Conservation (phyloP, 2,113 vertebrate species). For the Pao palembangensis region DNA sequence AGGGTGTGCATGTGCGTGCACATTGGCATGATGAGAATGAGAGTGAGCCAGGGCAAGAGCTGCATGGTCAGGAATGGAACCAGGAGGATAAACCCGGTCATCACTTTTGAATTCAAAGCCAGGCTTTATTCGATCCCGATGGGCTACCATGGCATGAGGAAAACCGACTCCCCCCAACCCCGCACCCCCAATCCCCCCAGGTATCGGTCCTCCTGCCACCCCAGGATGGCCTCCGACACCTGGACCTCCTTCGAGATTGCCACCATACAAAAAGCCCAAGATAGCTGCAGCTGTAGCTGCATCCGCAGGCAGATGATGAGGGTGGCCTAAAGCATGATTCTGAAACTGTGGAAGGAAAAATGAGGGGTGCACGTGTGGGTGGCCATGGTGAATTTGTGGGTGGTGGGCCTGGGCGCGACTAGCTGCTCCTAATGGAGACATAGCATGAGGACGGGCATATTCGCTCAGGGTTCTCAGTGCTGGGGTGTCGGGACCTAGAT, state of each 20-base stretch:
- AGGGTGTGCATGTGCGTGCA: slow-evolving; percentile 71
- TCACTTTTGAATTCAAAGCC: slow-evolving; percentile 89
- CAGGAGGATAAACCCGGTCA: slow-evolving; percentile 70
- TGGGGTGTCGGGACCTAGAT: slow-evolving; percentile 93
- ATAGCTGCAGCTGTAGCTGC: slow-evolving; percentile 79
- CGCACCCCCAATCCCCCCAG: slow-evolving; percentile 73
- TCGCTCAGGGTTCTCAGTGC: slow-evolving; percentile 95
- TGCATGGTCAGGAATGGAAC: slow-evolving; percentile 64
- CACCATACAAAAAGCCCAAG: slow-evolving; percentile 77
- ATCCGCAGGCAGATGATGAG: slow-evolving; percentile 75
- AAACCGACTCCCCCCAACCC: slow-evolving; percentile 76
- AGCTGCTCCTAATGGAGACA: slow-evolving; percentile 83
- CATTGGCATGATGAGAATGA: slow-evolving; percentile 66
- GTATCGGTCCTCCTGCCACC: slow-evolving; percentile 73
- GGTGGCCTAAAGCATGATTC: slow-evolving; percentile 73
- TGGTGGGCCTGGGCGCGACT: slow-evolving; percentile 71
- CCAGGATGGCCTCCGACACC: slow-evolving; percentile 63
- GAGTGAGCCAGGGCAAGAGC: slow-evolving; percentile 73
- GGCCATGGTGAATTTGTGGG: slow-evolving; percentile 73
- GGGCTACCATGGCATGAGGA: slow-evolving; percentile 75
- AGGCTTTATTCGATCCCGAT: slow-evolving; percentile 90
- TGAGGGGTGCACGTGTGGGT: slow-evolving; percentile 77
- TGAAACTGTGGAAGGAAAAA: slow-evolving; percentile 80
- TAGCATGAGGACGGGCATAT: slow-evolving; percentile 94
- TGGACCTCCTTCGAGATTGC: slow-evolving; percentile 73